Conservation (phyloP, 64 coral and sea anemone genomes). For the Montipora foliosa region DNA sequence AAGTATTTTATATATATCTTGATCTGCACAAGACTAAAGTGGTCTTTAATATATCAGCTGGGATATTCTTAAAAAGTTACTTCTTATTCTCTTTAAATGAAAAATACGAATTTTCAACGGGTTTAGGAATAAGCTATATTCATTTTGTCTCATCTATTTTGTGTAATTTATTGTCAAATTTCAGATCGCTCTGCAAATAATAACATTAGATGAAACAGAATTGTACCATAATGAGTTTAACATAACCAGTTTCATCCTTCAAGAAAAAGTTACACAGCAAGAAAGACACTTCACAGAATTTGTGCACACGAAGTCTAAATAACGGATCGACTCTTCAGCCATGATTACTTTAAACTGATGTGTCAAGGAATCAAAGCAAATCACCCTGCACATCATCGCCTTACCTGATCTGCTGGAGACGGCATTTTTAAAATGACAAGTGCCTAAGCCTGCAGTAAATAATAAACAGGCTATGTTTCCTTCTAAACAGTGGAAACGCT, state of each 20-base stretch:
- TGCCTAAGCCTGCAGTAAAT: not conserved
- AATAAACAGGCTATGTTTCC: slow-evolving; percentile 10
- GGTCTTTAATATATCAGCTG: too few species aligned
- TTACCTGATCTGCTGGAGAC: slow-evolving; percentile 2
- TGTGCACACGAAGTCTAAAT: not conserved
- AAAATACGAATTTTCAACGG: too few species aligned
- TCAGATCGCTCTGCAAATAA: not conserved
- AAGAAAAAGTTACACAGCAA: not conserved
- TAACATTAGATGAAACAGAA: not conserved
- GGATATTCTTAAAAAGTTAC: too few species aligned
- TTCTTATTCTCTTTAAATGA: too few species aligned
- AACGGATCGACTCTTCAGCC: not conserved
- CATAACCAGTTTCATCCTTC: not conserved
- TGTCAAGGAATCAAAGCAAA: not conserved
- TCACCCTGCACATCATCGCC: not conserved
- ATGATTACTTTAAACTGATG: not conserved
- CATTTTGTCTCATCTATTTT: not conserved
- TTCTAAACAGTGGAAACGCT: not conserved
- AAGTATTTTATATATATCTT: too few species aligned
- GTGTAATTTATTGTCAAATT: not conserved
- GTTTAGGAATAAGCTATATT: not conserved
- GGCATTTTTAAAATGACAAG: slow-evolving; percentile 15
- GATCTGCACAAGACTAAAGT: too few species aligned
- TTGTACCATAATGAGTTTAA: not conserved
- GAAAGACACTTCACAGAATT: not conserved